Evolutionary conservation across 2,113 vertebrate genomes (phyloP), one percentile per base, ranked within the genome.

Genomic region (Grammatotria lemairii): DNA sequence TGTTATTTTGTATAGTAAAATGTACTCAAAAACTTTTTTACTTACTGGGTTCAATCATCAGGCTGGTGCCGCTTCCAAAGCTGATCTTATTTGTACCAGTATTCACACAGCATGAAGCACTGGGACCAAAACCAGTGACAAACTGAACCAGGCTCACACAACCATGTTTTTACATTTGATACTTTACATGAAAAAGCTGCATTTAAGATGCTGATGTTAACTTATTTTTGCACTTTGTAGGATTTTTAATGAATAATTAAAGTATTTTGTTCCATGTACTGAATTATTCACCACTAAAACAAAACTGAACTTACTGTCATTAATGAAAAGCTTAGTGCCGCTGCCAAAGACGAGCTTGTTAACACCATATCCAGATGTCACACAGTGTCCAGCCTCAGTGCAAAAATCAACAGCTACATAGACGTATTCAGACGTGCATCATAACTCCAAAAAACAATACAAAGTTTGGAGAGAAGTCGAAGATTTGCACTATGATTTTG

Each of bases 401-500:
- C 85, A 57, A 3, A n/a, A 86, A 82, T 7, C 23, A 28, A 1
- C 11, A 73, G 11, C 35, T 7, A 5, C 1, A 73, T 0, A 40
- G 63, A 40, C 3, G 6, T 9, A 55, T 35, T 42, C 26, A 28
- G 8, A 8, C 2, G 2, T 26, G 31, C 49, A 81, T 9, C 65
- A 26, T 26, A 42, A 45, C 38, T 1, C 60, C n/a, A 55, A 38
- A 65, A 5, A 38, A 38, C 1, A n/a, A 35, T 1, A 11, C 1
- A 33, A 23, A 54, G 9, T 55, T 55, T 55, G 21, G 6, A 33
- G 31, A 35, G 1, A 35, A 63, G 6, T 5, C 31, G 0, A 0
- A 16, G 13, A 0, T 42, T 42, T 68, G 10, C 17, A 21, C 10
- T 5, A 40, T 0, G 14, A 45, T 10, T 42, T 10, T 23, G n/a